Conservation (phyloP, 2,797 vertebrate genomes). For the Bradypodion ventrale region DNA sequence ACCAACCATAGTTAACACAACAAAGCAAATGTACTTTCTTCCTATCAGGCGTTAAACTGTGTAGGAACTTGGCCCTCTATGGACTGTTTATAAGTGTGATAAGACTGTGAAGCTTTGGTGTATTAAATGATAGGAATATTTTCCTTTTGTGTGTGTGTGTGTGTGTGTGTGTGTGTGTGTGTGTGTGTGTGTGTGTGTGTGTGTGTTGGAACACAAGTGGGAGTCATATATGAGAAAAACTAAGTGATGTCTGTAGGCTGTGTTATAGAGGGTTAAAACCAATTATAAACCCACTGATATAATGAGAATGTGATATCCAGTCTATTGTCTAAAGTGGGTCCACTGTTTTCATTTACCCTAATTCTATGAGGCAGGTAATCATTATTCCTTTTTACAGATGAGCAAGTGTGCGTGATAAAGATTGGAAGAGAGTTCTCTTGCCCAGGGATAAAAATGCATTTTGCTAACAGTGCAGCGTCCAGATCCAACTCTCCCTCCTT, state of each 20-base stretch:
- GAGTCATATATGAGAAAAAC: background rate
- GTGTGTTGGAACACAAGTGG: too few species aligned
- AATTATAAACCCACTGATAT: too few species aligned
- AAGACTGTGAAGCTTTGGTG: too few species aligned
- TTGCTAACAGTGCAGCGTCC: background rate
- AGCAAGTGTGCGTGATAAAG: background rate
- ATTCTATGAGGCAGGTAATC: background rate
- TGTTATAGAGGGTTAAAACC: too few species aligned
- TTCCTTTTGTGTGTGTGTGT: background rate
- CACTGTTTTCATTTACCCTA: background rate
- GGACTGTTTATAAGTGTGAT: background rate
- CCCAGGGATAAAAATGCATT: background rate
- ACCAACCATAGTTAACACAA: background rate
- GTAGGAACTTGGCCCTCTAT: background rate
- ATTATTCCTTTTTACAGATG: background rate
- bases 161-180: too few species aligned
- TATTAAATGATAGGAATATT: background rate
- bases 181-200: too few species aligned
- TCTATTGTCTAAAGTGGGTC: too few species aligned
- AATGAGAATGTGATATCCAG: too few species aligned
- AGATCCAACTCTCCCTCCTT: too few species aligned
- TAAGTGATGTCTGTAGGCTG: background rate
- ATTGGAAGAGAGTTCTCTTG: background rate
- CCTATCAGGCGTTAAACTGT: constrained; percentile 32
- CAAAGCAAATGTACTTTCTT: background rate